Conservation (phyloP, 2,113 vertebrate species). For the Syrrhaptes paradoxus region DNA sequence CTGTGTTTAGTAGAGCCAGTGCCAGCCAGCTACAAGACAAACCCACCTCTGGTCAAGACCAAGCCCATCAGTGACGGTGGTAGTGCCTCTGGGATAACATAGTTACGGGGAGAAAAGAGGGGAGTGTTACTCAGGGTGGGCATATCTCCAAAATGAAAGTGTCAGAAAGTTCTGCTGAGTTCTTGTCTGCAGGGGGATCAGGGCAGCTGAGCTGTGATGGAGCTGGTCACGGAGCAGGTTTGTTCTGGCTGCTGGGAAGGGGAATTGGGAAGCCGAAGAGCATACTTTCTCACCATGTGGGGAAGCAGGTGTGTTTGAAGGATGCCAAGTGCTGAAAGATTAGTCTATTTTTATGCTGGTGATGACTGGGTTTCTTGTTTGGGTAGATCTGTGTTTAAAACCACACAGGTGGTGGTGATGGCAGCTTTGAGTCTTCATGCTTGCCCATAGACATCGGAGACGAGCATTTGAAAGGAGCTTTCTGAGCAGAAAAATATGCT, state of each 20-base stretch:
- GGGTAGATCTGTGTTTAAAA: not conserved
- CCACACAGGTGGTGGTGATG: not conserved
- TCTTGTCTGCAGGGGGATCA: not conserved
- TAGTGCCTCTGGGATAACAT: not conserved
- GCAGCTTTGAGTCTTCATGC: not conserved
- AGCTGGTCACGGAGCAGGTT: fast-evolving
- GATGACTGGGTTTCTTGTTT: not conserved
- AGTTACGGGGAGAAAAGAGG: not conserved
- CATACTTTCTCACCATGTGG: not conserved
- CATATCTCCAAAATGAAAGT: not conserved
- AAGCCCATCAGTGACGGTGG: not conserved
- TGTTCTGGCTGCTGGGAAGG: not conserved
- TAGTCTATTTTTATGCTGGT: not conserved
- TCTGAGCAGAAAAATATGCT: not conserved
- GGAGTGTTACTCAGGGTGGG: not conserved
- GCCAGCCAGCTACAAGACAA: fast-evolving
- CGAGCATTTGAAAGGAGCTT: not conserved
- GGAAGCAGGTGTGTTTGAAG: not conserved
- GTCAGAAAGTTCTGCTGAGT: not conserved
- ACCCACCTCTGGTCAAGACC: fast-evolving
- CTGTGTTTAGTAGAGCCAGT: fast-evolving
- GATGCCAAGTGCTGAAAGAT: not conserved
- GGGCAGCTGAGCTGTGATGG: not conserved
- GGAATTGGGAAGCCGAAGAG: not conserved
- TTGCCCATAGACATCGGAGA: fast-evolving